Percentiles rank a stretch among this genome's conserved stretches.
These are phyloP conservation scores for Lophius piscatorius DNA, from an alignment of 2,113 vertebrate species.

Conservation along the genomic window DNA sequence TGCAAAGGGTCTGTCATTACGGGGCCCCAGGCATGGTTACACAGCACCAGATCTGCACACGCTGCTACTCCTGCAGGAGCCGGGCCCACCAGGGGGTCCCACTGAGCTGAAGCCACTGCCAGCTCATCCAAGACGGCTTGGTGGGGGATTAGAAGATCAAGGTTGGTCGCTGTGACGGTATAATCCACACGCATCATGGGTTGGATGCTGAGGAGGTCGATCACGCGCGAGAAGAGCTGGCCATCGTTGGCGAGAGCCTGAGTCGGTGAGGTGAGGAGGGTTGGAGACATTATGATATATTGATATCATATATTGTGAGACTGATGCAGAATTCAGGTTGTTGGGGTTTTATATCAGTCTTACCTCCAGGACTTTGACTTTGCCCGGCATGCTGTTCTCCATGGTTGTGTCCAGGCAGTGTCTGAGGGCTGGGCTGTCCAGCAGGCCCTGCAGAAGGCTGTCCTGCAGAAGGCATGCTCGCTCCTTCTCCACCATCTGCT, in stretches of 20 bases:
- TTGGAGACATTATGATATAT: neutral
- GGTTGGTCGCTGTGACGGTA: slow-evolving; percentile 79
- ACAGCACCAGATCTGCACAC: slow-evolving; percentile 85
- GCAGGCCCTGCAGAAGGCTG: slow-evolving; percentile 85
- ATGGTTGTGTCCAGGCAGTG: slow-evolving; percentile 85
- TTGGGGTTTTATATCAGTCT: slow-evolving; percentile 1
- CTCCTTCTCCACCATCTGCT: slow-evolving; percentile 83
- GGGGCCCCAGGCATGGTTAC: slow-evolving; percentile 79
- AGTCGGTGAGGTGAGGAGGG: neutral
- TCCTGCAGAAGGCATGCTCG: slow-evolving; percentile 84
- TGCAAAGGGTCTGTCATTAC: slow-evolving; percentile 50
- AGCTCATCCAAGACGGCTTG: slow-evolving; percentile 78
- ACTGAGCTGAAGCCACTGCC: slow-evolving; percentile 72
- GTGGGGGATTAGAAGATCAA: slow-evolving; percentile 72
- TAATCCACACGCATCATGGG: slow-evolving; percentile 89
- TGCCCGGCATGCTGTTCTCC: slow-evolving; percentile 83
- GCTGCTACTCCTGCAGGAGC: slow-evolving; percentile 70
- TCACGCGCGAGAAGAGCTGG: slow-evolving; percentile 82
- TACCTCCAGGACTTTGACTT: slow-evolving; percentile 92
- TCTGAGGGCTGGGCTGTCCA: slow-evolving; percentile 79
- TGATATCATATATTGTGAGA: neutral
- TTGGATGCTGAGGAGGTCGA: slow-evolving; percentile 83
- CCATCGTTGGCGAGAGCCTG: slow-evolving; percentile 88
- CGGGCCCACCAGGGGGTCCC: slow-evolving; percentile 81
- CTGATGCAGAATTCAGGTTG: neutral